A percentile compares a stretch with the other conserved stretches of the same genome.
Evolutionary conservation across 2,797 vertebrate genomes (phyloP).

Genomic region (Phataginus tetradactyla): DNA sequence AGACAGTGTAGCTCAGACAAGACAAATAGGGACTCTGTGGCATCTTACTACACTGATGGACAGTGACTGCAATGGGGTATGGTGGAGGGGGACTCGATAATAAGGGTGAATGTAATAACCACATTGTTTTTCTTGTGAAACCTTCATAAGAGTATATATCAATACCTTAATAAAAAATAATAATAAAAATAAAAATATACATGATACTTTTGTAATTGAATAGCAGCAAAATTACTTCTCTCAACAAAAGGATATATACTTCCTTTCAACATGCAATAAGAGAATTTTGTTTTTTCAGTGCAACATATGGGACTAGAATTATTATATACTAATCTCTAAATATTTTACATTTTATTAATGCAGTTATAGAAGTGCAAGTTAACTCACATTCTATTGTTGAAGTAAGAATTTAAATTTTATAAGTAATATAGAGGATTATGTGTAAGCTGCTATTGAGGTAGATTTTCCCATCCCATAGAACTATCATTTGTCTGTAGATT

Average conservation of each 20-base stretch:
- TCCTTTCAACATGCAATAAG: neutral
- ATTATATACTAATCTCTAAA: neutral
- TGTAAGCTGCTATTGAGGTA: neutral
- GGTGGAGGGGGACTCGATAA: too few species aligned
- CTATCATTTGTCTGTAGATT: neutral
- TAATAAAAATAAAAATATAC: neutral
- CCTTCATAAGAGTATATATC: too few species aligned
- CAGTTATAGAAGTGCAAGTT: neutral
- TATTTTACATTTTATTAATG: slow-evolving; percentile 8
- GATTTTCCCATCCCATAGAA: neutral
- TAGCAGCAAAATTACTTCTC: neutral
- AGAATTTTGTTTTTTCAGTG: neutral
- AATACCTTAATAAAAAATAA: too few species aligned
- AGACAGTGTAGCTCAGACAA: too few species aligned
- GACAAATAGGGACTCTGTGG: too few species aligned
- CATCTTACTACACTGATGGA: too few species aligned
- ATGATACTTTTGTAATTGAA: neutral
- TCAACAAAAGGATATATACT: neutral
- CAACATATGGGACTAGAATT: neutral
- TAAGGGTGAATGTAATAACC: too few species aligned
- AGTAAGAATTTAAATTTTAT: neutral
- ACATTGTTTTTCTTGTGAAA: too few species aligned
- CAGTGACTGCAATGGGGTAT: too few species aligned
- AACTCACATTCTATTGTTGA: neutral
- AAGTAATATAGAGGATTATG: neutral